These are phyloP conservation scores for Enoplolaimus lenunculus DNA, from an alignment of 2,888 invertebrate species.

Conservation along the genomic window DNA sequence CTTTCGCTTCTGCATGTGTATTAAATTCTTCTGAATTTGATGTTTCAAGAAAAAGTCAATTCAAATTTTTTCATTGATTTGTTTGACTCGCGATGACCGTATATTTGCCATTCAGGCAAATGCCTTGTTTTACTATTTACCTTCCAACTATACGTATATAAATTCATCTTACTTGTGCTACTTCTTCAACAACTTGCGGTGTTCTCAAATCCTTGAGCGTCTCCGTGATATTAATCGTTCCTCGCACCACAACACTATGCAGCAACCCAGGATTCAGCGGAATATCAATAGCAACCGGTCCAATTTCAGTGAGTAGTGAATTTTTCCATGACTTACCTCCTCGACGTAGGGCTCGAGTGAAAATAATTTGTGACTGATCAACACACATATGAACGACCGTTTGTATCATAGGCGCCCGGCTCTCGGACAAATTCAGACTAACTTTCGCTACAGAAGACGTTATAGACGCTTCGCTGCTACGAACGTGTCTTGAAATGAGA, in stretches of 20 bases:
- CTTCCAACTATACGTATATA: too few relatives aligned
- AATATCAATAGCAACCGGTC: constrained; percentile 78
- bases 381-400: constrained; percentile 14
- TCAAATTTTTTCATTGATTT: too few relatives aligned
- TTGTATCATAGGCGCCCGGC: neutral
- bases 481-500: too few relatives aligned
- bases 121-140: too few relatives aligned
- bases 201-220: constrained; percentile 7
- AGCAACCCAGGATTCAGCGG: constrained; percentile 94
- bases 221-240: constrained; percentile 18
- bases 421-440: constrained; percentile 15
- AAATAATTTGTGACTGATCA: constrained; percentile 15
- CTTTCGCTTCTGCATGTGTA: too few relatives aligned
- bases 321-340: constrained; percentile 48
- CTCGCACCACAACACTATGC: constrained; percentile 73
- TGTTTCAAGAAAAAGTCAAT: too few relatives aligned
- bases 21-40: too few relatives aligned
- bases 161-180: neutral
- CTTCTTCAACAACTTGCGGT: constrained; percentile 21
- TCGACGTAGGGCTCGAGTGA: neutral
- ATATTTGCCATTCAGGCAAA: too few relatives aligned
- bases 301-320: constrained; percentile 65
- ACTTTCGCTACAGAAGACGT: neutral
- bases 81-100: too few relatives aligned
- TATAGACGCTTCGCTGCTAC: neutral